Evolutionary conservation across 2,113 vertebrate species (phyloP).

Genomic region (Lonchura striata): DNA sequence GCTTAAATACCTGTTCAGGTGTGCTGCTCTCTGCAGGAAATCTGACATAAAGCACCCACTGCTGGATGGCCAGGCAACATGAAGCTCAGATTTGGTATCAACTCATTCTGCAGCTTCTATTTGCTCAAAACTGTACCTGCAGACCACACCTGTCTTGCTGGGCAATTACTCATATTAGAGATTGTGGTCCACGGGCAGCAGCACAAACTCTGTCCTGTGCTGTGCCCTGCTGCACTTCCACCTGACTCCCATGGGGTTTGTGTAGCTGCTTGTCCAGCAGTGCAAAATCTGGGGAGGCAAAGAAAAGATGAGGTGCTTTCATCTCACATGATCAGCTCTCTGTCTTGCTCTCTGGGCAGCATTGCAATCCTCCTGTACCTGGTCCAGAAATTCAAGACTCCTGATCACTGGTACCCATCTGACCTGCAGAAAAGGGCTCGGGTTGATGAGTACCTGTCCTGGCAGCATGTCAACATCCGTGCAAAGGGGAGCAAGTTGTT

Average conservation of each 20-base stretch:
- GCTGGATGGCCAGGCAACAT: not conserved
- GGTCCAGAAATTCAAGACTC: conserved; percentile 70
- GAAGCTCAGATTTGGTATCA: not conserved
- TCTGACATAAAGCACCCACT: accelerated
- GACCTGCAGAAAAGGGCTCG: conserved; percentile 74
- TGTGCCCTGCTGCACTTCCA: not conserved
- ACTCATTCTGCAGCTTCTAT: not conserved
- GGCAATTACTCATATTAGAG: not conserved
- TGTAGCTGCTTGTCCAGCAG: not conserved
- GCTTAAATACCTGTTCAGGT: not conserved
- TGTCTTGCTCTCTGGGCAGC: conserved; percentile 43
- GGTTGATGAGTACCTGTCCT: conserved; percentile 79
- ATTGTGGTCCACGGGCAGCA: not conserved
- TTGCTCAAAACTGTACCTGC: not conserved
- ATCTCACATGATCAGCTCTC: not conserved
- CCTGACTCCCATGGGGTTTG: not conserved
- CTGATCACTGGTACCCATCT: conserved; percentile 82
- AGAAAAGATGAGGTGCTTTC: not conserved
- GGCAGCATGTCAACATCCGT: conserved; percentile 78
- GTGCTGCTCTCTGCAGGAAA: not conserved
- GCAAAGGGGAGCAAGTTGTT: conserved; percentile 71
- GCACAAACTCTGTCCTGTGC: not conserved
- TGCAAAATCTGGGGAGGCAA: not conserved
- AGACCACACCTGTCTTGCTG: accelerated
- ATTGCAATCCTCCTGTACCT: conserved; percentile 77